These are phyloP conservation scores for Loriculus beryllinus DNA, from an alignment of 2,797 vertebrate genomes.

Conservation along the genomic window DNA sequence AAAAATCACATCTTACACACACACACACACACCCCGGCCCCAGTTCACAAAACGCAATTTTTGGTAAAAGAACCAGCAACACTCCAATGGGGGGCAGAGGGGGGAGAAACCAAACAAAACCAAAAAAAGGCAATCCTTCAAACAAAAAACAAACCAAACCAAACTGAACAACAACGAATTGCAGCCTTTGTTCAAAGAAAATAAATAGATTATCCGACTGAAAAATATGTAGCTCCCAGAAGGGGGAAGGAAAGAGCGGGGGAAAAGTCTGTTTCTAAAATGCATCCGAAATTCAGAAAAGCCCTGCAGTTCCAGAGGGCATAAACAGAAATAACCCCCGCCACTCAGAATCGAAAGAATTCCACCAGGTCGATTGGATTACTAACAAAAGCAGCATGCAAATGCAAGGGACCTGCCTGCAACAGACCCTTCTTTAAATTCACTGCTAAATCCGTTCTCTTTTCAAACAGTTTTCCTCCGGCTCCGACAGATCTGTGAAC, in stretches of 20 bases:
- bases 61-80: background rate
- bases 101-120: background rate
- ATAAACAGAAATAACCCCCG: background rate
- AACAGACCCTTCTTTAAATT: constrained; percentile 1
- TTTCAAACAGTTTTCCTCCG: constrained; percentile 11
- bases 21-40: too few species aligned
- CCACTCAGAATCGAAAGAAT: background rate
- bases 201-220: background rate
- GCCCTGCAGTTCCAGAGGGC: background rate
- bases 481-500: background rate
- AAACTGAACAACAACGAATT: background rate
- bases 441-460: background rate
- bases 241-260: background rate
- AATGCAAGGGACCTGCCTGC: constrained; percentile 17
- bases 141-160: background rate
- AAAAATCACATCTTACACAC: background rate
- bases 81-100: background rate
- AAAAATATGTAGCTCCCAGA: background rate
- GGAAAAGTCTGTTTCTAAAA: background rate
- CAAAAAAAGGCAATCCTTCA: background rate
- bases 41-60: background rate
- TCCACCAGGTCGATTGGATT: background rate
- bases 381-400: constrained; percentile 45
- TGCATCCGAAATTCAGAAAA: background rate
- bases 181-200: background rate